A percentile compares a stretch with the other conserved stretches of the same genome.
These are phyloP conservation scores for Synanthedon myopaeformis DNA, from an alignment of 2,888 invertebrate species.

Conservation along the genomic window DNA sequence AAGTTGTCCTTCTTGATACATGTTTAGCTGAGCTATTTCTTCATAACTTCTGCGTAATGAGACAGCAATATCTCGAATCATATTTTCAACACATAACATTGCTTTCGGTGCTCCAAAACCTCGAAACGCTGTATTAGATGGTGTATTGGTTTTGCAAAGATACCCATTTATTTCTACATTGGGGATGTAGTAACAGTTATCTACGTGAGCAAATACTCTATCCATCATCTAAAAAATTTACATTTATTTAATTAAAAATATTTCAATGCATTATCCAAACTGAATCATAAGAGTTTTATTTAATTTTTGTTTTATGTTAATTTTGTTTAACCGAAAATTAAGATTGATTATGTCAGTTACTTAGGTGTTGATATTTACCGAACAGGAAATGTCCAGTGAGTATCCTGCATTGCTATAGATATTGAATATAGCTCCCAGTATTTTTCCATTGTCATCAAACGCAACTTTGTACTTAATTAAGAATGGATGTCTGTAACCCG, in stretches of 20 bases:
- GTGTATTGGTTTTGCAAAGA: slow-evolving; percentile 88
- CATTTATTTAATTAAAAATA: neutral
- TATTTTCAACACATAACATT: slow-evolving; percentile 85
- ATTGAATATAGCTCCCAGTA: slow-evolving; percentile 73
- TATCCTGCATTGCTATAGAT: slow-evolving; percentile 81
- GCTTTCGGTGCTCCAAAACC: slow-evolving; percentile 93
- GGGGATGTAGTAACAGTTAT: slow-evolving; percentile 85
- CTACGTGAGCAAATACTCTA: slow-evolving; percentile 81
- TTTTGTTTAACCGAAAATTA: neutral
- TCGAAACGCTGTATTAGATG: slow-evolving; percentile 93
- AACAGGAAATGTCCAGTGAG: slow-evolving; percentile 76
- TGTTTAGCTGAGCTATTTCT: slow-evolving; percentile 77
- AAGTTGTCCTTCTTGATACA: slow-evolving; percentile 81
- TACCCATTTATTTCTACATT: slow-evolving; percentile 76
- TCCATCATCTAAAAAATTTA: slow-evolving; percentile 76
- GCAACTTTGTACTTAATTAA: slow-evolving; percentile 81
- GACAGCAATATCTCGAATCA: slow-evolving; percentile 81
- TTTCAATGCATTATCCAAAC: neutral
- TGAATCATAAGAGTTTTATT: neutral
- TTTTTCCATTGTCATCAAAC: slow-evolving; percentile 76
- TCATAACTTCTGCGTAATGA: slow-evolving; percentile 73
- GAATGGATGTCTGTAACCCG: slow-evolving; percentile 86
- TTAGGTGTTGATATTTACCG: slow-evolving; percentile 47
- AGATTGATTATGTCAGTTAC: neutral
- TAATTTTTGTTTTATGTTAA: neutral